Evolutionary conservation across 2,888 invertebrate species (phyloP), one percentile per base, ranked within the genome.

Genomic region (Orgyia antiqua): DNA sequence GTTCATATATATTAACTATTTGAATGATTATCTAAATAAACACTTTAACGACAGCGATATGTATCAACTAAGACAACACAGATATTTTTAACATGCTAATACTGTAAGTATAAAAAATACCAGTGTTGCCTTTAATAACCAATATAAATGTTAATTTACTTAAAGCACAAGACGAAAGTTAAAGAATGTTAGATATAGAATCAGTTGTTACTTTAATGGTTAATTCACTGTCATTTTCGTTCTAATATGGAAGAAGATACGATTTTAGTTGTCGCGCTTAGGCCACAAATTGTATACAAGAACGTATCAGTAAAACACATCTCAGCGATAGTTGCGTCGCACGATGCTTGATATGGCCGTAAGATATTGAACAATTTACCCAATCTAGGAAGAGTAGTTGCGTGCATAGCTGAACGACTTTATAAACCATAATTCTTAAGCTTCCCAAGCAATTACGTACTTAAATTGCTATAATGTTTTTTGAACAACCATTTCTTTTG

Each of bases 401-500:
- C 71, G 70, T 71, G 69, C 56, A 55, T 56, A 54, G 45, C 53
- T 42, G 45, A 62, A 45, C 48, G 47, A 53, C 51, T 65, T 63
- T 61, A 54, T 53, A 44, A 53, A 51, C 55, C 46, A 57, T 53
- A 58, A 56, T 60, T 63, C 58, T 56, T 49, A 49, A 58, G 51
- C 54, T 71, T 71, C 71, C 58, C 72, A 69, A 58, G 65, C 65
- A 68, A 67, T 64, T 63, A 61, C 44, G 52, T 53, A 51, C 42
- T 55, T 63, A 58, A 59, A 61, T 58, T 63, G 54, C 59, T 40
- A 56, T 65, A 63, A 61, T 63, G 44, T 41, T 59, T 63, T 65
- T 68, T 71, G 57, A 62, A 71, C 59, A 63, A 58, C 59, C 55
- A 59, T 60, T 58, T 64, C 70, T 66, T 64, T 83, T 83, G 82